A percentile compares a stretch with the other conserved stretches of the same genome.
Conservation (phyloP, 2,888 invertebrate species). For the Griposia aprilina region DNA sequence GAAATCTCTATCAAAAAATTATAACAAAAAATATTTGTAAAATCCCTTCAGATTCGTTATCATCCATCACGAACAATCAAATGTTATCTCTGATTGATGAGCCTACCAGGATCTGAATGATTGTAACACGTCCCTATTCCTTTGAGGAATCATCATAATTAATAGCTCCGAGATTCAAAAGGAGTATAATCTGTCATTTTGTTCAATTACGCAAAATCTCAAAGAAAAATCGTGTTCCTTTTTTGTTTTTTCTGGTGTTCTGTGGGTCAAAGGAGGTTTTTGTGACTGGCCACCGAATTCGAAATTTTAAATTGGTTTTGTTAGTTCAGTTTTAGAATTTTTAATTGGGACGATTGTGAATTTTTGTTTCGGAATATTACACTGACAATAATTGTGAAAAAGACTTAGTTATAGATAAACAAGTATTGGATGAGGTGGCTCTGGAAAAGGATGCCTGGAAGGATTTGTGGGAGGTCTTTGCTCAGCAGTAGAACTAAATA, state of each 20-base stretch:
- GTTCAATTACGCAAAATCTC: conserved; percentile 43
- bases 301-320: conserved; percentile 36
- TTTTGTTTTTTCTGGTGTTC: background rate
- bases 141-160: conserved; percentile 60
- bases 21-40: conserved; percentile 13
- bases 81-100: conserved; percentile 58
- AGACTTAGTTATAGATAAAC: background rate
- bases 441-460: too few relatives aligned
- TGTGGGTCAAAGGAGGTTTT: conserved; percentile 28
- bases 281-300: conserved; percentile 10
- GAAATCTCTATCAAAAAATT: background rate
- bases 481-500: too few relatives aligned
- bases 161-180: conserved; percentile 52
- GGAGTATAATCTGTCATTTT: conserved; percentile 58
- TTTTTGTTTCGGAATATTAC: background rate
- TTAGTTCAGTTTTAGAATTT: background rate
- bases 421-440: background rate
- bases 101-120: conserved; percentile 35
- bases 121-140: conserved; percentile 39
- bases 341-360: conserved; percentile 7
- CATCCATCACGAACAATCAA: conserved; percentile 57
- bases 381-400: background rate
- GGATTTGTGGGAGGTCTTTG: too few relatives aligned
- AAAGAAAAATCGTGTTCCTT: conserved; percentile 25
- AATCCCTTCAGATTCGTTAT: conserved; percentile 15